Conservation (phyloP, 2,888 invertebrate species). For the Glyphotaelius pellucidus region DNA sequence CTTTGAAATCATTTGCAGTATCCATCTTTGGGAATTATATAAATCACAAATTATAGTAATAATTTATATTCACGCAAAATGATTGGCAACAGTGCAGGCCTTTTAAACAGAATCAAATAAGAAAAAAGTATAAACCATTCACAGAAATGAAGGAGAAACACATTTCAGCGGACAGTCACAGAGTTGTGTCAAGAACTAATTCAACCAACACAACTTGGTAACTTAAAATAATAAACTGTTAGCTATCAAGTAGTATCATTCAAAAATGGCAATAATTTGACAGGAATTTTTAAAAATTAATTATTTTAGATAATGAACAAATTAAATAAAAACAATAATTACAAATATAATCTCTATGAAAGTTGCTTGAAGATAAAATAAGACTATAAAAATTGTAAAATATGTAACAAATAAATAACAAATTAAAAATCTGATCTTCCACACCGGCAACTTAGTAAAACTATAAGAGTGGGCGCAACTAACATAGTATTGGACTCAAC, state of each 20-base stretch:
- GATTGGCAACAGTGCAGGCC: not conserved
- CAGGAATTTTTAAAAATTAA: not conserved
- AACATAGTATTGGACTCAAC: conserved; percentile 15
- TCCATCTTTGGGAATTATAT: not conserved
- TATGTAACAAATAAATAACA: conserved; percentile 46
- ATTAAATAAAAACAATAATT: conserved; percentile 18
- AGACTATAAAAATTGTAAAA: conserved; percentile 29
- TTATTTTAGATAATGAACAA: not conserved
- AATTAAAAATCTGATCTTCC: conserved; percentile 32
- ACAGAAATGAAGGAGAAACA: not conserved
- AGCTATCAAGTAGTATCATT: not conserved
- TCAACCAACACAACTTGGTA: not conserved
- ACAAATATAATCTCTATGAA: conserved; percentile 35
- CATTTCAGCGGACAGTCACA: not conserved
- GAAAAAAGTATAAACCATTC: not conserved
- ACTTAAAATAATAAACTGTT: not conserved
- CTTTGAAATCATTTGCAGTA: not conserved
- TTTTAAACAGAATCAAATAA: not conserved
- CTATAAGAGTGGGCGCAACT: conserved; percentile 2
- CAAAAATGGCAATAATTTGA: conserved; percentile 9
- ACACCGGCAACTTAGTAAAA: conserved; percentile 2
- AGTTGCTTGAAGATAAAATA: not conserved
- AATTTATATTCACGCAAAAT: no score
- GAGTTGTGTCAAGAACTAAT: not conserved
- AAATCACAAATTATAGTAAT: not conserved